Conservation (phyloP, 2,888 invertebrate species). For the Amorpha juglandis region DNA sequence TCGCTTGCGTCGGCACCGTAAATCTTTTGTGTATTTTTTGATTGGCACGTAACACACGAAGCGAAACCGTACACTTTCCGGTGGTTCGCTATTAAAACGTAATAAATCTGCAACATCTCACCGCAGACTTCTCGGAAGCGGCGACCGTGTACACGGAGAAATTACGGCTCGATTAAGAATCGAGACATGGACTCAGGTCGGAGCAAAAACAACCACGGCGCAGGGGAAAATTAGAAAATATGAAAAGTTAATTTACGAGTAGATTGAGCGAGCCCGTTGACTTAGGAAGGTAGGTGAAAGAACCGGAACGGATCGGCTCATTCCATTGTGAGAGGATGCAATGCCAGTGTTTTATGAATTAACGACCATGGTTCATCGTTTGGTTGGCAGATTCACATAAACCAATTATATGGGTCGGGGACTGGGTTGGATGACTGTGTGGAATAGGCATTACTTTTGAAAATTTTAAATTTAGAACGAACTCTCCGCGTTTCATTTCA, state of each 20-base stretch:
- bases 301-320: slow-evolving; percentile 69
- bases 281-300: slow-evolving; percentile 67
- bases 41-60: slow-evolving; percentile 56
- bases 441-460: not conserved
- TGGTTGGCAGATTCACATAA: too few relatives aligned
- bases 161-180: slow-evolving; percentile 61
- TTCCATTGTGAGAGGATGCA: slow-evolving; percentile 59
- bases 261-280: slow-evolving; percentile 67
- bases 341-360: slow-evolving; percentile 55
- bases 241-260: slow-evolving; percentile 79
- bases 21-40: slow-evolving; percentile 40
- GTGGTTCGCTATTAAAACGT: slow-evolving; percentile 60
- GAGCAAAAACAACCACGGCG: slow-evolving; percentile 53
- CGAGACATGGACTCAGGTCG: slow-evolving; percentile 43
- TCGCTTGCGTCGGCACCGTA: not conserved
- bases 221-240: slow-evolving; percentile 68
- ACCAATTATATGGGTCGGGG: too few relatives aligned
- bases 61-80: slow-evolving; percentile 62
- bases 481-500: too few relatives aligned
- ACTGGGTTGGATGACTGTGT: not conserved
- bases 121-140: slow-evolving; percentile 50
- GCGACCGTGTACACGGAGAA: slow-evolving; percentile 56
- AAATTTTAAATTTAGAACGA: not conserved
- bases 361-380: slow-evolving; percentile 46
- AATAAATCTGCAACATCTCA: slow-evolving; percentile 55